phyloP scores from a whole-genome alignment of 2,113 vertebrate genomes.

The Catagonus wagneri region DNA sequence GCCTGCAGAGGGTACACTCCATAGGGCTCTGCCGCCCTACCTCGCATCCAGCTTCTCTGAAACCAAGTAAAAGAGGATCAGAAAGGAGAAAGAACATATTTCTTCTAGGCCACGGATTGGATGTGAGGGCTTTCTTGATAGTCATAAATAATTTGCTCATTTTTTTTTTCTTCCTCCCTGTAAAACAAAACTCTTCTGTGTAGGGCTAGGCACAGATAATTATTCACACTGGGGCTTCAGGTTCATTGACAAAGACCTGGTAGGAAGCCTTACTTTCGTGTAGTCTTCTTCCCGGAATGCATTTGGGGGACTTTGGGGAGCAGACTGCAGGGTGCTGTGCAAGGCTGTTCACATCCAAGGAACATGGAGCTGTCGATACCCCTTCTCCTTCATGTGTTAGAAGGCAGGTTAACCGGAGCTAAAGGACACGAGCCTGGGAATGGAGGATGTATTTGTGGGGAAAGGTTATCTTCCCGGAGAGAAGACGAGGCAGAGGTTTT shows the following conservation, averaged over 20 bases:
- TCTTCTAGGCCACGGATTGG: background rate
- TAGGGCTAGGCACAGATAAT: background rate
- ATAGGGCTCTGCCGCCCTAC: background rate
- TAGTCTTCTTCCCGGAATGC: background rate
- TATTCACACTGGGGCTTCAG: background rate
- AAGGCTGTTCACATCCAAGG: background rate
- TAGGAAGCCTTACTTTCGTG: background rate
- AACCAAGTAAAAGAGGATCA: background rate
- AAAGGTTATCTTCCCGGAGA: background rate
- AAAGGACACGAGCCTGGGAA: background rate
- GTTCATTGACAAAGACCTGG: background rate
- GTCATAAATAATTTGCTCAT: background rate
- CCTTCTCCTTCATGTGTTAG: background rate
- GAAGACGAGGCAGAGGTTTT: background rate
- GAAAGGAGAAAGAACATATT: background rate
- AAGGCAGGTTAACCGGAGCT: background rate
- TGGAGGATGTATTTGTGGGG: background rate
- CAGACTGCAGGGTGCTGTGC: slow-evolving; percentile 18
- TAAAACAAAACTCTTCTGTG: background rate
- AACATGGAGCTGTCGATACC: background rate
- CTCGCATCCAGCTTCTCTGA: background rate
- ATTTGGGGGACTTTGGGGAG: background rate
- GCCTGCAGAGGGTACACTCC: background rate
- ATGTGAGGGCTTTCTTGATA: background rate
- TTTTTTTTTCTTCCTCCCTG: background rate